Percentiles rank a stretch among this genome's conserved stretches.
Evolutionary conservation across 2,113 vertebrate genomes (phyloP).

Genomic region (Labrus mixtus): DNA sequence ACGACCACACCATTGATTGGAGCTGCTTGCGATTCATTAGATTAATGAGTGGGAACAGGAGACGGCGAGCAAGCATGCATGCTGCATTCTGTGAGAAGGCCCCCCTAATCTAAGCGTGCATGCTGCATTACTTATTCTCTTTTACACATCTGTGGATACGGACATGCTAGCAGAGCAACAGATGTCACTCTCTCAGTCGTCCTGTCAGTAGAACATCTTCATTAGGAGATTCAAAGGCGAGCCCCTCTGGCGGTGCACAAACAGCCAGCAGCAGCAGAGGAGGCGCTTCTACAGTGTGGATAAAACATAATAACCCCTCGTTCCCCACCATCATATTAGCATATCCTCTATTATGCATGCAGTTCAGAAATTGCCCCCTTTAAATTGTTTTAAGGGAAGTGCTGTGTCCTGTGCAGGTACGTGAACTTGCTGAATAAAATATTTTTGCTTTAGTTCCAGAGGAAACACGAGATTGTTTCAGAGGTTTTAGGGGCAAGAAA

Average conservation of each 20-base stretch:
- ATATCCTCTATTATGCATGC: constrained; percentile 78
- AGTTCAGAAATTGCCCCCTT: constrained; percentile 65
- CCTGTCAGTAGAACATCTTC: constrained; percentile 79
- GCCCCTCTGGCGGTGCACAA: constrained; percentile 68
- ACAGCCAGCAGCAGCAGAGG: constrained; percentile 66
- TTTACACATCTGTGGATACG: constrained; percentile 43
- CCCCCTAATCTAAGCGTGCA: constrained; percentile 32
- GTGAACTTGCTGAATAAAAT: constrained; percentile 68
- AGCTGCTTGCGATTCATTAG: constrained; percentile 68
- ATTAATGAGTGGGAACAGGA: constrained; percentile 66
- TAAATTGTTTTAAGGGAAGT: constrained; percentile 68
- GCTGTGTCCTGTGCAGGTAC: constrained; percentile 48
- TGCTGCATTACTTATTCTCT: constrained; percentile 43
- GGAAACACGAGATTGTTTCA: constrained; percentile 33
- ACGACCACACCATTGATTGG: constrained; percentile 67
- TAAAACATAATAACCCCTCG: constrained; percentile 59
- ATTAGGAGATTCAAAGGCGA: constrained; percentile 75
- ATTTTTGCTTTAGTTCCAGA: constrained; percentile 31
- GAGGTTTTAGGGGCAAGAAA: constrained; percentile 26
- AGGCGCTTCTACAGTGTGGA: constrained; percentile 42
- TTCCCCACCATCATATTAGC: constrained; percentile 71
- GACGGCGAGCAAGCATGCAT: constrained; percentile 20
- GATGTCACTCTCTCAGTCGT: constrained; percentile 67
- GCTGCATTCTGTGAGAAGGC: constrained; percentile 16
- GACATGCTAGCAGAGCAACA: constrained; percentile 58